Base-by-base conservation (phyloP, 2,888 invertebrate species). In the Coecobrya sp. region DNA sequence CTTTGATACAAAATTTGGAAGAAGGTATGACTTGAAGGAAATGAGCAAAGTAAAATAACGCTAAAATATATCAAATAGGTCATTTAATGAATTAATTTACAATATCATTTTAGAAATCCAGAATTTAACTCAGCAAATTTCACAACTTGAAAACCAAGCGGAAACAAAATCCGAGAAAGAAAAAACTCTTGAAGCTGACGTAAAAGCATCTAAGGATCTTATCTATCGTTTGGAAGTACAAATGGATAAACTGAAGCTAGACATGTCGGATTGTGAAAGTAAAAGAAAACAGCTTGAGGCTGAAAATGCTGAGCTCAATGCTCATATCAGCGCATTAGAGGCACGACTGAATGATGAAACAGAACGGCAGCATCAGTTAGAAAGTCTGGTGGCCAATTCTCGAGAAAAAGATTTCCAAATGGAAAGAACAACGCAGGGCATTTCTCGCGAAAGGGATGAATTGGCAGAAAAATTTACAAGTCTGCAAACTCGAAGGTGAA, bases 331-430 rank as follows among this genome's bases (percentile, higher is more conserved):
- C 13, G 10, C 91, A 8, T 76, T 94, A 30, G 93, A 93, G 55
- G 65, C 65, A 13, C 93, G 93, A 65, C 45, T 94, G 16, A 49
- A 88, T 42, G 73, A 89, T 4, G 93, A 94, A 30, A 84, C 73
- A 11, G 93, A 91, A 36, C 82, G 86, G 13, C 91, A 92, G 11
- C 85, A 91, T n/a, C 85, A 93, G 16, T 52, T 95, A 19, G 93
- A 95, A 92, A 88, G 91, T 62, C 19, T 94, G 3, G 68, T 94
- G 7, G 87, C 92, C 0, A 93, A 89, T 49, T 73, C 91, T 13
- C 84, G 94, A 16, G 95, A 95, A 25, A 94, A 95, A 19, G 94
- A 95, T 30, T 93, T 89, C 45, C 85, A 93, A 27, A 49, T 68
- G 22, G 92, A 94, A 62, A 84, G 91, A 76, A 92, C 52, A 1